Evolutionary conservation across 2,797 vertebrate genomes (phyloP).

Genomic region (Todus mexicanus): DNA sequence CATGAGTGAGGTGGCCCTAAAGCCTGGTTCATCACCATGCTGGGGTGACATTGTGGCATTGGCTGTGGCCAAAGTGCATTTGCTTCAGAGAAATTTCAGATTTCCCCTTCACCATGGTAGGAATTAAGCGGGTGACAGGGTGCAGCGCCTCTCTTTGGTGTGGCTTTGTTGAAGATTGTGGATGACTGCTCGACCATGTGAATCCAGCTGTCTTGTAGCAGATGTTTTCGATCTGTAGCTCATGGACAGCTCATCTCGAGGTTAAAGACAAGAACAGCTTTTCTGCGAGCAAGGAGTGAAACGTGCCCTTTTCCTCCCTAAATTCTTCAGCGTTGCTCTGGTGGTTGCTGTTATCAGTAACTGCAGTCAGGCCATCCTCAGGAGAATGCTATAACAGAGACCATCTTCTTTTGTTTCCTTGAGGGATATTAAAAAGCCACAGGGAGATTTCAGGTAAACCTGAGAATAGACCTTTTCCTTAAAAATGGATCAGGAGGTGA

Average conservation of each 20-base stretch:
- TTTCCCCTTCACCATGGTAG: not conserved
- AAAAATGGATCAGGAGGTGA: not conserved
- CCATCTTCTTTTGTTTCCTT: not conserved
- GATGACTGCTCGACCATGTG: rapidly evolving
- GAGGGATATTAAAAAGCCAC: not conserved
- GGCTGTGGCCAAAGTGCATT: not conserved
- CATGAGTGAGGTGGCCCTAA: conserved; percentile 17
- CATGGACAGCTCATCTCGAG: not conserved
- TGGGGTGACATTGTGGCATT: not conserved
- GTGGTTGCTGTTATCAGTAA: not conserved
- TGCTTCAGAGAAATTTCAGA: not conserved
- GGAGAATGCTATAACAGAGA: not conserved
- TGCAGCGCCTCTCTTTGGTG: not conserved
- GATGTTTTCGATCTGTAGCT: not conserved
- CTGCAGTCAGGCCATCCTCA: not conserved
- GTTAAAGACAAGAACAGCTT: not conserved
- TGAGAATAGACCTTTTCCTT: not conserved
- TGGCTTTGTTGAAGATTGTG: not conserved
- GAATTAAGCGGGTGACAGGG: not conserved
- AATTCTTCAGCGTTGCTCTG: not conserved
- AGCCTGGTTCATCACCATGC: not conserved
- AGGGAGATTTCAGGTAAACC: not conserved
- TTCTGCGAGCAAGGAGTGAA: not conserved
- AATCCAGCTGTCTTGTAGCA: not conserved
- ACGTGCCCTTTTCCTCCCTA: not conserved